Percentiles rank a stretch among this genome's conserved stretches.
Conservation (phyloP, 2,113 vertebrate species). For the Chaenocephalus aceratus region DNA sequence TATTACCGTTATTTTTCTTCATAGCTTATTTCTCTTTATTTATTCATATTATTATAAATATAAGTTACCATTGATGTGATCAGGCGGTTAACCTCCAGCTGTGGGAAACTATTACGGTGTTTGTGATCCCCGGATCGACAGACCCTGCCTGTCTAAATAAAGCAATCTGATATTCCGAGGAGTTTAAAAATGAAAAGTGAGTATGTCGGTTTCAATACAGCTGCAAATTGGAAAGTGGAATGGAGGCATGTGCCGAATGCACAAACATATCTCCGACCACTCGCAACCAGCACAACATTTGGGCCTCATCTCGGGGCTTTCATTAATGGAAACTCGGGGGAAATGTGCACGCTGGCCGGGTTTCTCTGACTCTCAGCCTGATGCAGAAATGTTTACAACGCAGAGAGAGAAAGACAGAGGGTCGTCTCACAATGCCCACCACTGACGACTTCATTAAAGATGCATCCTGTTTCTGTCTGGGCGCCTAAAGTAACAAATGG, state of each 20-base stretch:
- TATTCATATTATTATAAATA: too few relatives aligned
- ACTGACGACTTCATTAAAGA: constrained; percentile 49
- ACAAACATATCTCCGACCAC: constrained; percentile 23
- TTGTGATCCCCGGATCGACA: background rate
- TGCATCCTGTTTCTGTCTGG: constrained; percentile 45
- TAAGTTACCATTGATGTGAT: background rate
- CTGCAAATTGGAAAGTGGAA: constrained; percentile 44
- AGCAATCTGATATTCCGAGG: constrained; percentile 18
- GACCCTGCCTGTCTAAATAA: constrained; percentile 12
- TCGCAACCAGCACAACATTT: constrained; percentile 16
- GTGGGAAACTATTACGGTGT: too few relatives aligned
- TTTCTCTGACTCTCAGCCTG: constrained; percentile 27
- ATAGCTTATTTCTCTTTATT: too few relatives aligned
- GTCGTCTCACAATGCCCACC: constrained; percentile 13
- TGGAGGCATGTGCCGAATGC: constrained; percentile 22
- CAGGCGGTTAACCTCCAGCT: background rate
- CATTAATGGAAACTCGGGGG: constrained; percentile 55
- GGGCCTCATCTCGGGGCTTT: constrained; percentile 40
- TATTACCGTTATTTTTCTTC: too few relatives aligned
- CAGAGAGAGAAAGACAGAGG: background rate
- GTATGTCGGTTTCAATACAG: constrained; percentile 34
- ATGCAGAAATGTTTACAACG: constrained; percentile 36
- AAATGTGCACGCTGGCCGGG: constrained; percentile 53
- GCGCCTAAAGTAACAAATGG: constrained; percentile 26
- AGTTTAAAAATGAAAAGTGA: constrained; percentile 28